These are phyloP conservation scores for Criorhina ranunculi DNA, from an alignment of 2,888 invertebrate genomes.

Conservation along the genomic window DNA sequence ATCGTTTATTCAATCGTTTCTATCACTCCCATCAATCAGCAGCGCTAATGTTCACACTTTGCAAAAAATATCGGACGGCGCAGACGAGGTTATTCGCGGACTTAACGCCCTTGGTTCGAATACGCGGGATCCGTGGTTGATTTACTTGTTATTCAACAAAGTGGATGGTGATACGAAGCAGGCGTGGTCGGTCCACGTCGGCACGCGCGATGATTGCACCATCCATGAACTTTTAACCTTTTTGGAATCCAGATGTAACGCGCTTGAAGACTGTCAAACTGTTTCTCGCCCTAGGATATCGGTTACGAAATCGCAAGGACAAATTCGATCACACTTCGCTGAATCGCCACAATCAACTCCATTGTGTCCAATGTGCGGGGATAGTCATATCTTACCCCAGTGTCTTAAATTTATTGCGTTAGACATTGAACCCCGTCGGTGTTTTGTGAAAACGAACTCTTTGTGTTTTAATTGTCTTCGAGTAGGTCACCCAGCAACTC, in stretches of 20 bases:
- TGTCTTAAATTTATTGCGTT: constrained; percentile 9
- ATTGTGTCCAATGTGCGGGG: neutral
- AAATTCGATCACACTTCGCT: neutral
- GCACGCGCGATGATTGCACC: constrained; percentile 32
- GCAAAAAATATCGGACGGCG: constrained; percentile 19
- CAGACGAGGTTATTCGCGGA: no score
- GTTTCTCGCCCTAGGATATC: neutral
- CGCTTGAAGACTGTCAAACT: neutral
- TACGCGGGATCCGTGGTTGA: constrained; percentile 54
- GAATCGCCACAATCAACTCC: neutral
- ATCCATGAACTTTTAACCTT: constrained; percentile 34
- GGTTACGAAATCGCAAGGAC: neutral
- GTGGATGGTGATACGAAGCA: constrained; percentile 41
- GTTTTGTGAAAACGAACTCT: no score
- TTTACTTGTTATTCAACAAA: constrained; percentile 44
- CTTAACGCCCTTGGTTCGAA: constrained; percentile 39
- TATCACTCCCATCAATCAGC: constrained; percentile 18
- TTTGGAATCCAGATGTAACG: neutral
- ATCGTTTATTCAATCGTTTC: constrained; percentile 49
- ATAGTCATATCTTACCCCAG: neutral
- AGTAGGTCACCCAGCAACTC: no score
- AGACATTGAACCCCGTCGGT: no score
- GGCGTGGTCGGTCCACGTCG: constrained; percentile 43
- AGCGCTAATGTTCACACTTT: constrained; percentile 5
- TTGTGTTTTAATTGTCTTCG: no score